Evolutionary conservation across 2,888 invertebrate species (phyloP), one percentile per base, ranked within the genome.

Genomic region (Crocallis elinguaria): DNA sequence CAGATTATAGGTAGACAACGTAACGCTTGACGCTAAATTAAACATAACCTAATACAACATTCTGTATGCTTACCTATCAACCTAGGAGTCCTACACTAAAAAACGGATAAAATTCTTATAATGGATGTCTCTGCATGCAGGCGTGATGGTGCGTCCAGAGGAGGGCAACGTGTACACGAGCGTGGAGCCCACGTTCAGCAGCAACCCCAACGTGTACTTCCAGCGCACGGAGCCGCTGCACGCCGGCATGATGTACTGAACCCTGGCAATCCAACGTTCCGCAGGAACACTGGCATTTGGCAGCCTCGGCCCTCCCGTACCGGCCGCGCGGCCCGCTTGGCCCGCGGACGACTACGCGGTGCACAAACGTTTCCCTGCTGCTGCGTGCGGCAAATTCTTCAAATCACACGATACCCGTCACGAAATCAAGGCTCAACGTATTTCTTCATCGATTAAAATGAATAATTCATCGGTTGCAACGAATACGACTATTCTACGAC

Each of bases 171-270:
- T 96, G 75, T 97, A 97, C 90, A 96, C 97, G 74, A 96, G 96
- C 67, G 92, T 95, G 80, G 96, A 96, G 86, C 96, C 96, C 70
- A 96, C 96, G 69, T 92, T 97, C 84, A 97, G 97, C 86, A 96
- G 95, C 86, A 97, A 97, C 92, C 97, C 97, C 66, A 97, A 97
- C 92, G 97, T 97, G 64, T 97, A 95, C 87, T 97, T 97, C 88
- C 97, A 97, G 87, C 94, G 97, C 75, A 93, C 95, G 71, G 92
- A 92, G 71, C 95, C 95, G 60, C 94, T 97, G 72, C 97, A 97
- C 93, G 96, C 96, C 67, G 97, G 97, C 86, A 96, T 97, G 96
- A 96, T 97, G 95, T 97, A 97, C 90, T 97, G 92, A 94, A 82
- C 83, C 72, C 89, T 90, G 88, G 75, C 90, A 88, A 88, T 77